Evolutionary conservation across 2,797 vertebrate species (phyloP).

Genomic region (Pseudochirops cupreus): DNA sequence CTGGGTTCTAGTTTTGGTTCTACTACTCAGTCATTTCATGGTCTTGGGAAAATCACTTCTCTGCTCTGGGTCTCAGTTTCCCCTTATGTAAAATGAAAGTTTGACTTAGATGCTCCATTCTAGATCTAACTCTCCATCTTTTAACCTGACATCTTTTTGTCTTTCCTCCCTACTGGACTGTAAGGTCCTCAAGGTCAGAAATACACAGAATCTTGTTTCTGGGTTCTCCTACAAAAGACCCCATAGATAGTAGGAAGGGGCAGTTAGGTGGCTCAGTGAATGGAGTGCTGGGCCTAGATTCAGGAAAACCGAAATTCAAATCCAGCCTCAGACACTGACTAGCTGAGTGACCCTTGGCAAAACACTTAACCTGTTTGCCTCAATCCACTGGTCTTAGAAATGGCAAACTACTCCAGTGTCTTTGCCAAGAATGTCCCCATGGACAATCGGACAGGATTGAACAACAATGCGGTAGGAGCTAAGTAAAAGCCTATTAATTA

Average conservation of each 20-base stretch:
- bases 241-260: neutral
- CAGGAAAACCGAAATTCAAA: neutral
- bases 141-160: neutral
- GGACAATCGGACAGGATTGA: neutral
- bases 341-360: neutral
- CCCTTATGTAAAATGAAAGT: neutral
- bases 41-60: neutral
- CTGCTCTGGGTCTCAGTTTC: neutral
- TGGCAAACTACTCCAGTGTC: neutral
- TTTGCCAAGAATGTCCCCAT: neutral
- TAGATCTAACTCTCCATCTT: neutral
- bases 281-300: neutral
- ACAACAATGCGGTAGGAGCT: neutral
- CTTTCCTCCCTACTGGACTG: neutral
- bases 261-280: neutral
- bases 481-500: neutral
- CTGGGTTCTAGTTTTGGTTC: neutral
- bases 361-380: neutral
- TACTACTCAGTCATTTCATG: neutral
- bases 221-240: neutral
- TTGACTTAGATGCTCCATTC: neutral
- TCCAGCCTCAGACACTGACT: neutral
- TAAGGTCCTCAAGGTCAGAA: neutral
- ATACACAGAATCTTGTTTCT: neutral
- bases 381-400: neutral